Percentiles rank a stretch among this genome's conserved stretches.
Conservation (phyloP, 2,797 vertebrate species). For the Gallirallus australis region DNA sequence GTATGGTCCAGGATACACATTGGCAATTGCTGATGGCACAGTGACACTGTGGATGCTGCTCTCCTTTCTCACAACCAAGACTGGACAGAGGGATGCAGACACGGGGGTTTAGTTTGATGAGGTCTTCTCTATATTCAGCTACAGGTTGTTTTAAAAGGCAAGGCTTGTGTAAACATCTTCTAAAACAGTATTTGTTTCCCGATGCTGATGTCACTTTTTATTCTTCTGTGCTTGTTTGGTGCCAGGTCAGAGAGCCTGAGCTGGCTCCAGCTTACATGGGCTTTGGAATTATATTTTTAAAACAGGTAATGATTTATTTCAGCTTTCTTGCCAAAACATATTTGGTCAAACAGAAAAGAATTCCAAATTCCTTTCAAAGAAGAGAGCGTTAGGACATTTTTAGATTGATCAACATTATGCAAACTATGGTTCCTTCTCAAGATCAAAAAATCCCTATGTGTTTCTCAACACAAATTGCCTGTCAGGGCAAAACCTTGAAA, state of each 20-base stretch:
- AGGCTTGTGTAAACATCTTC: not conserved
- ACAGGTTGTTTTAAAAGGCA: not conserved
- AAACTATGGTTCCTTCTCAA: constrained; percentile 34
- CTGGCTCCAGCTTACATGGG: not conserved
- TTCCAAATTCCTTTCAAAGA: not conserved
- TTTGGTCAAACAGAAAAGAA: not conserved
- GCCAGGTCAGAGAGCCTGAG: not conserved
- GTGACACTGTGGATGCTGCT: not conserved
- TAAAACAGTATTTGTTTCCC: not conserved
- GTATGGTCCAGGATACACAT: not conserved
- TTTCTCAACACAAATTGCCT: constrained; percentile 61
- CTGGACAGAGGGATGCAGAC: not conserved
- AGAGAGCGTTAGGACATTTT: not conserved
- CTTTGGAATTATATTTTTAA: not conserved
- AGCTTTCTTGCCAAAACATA: not conserved
- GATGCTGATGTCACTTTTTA: not conserved
- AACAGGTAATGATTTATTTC: not conserved
- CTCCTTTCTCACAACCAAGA: not conserved
- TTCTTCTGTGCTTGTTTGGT: not conserved
- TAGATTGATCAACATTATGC: not conserved
- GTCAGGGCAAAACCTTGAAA: constrained; percentile 38
- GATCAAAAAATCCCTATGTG: constrained; percentile 38
- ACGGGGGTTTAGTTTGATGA: accelerated
- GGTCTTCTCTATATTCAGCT: not conserved
- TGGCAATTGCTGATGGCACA: not conserved